Evolutionary conservation across 1,140 invertebrate genomes (phyloP), one percentile per base, ranked within the genome.

Genomic region (Melitaea cinxia): DNA sequence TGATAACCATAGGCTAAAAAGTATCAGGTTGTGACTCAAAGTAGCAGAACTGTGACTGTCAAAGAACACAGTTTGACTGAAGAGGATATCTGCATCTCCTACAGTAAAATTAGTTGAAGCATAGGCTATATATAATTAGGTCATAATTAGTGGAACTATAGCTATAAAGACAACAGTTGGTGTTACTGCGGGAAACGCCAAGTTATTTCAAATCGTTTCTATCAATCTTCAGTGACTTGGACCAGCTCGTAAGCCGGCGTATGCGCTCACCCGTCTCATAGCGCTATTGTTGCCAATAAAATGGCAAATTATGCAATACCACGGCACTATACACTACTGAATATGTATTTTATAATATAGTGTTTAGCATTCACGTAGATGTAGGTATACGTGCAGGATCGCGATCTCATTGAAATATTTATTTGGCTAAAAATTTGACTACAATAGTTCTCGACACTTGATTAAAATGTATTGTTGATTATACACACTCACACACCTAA

Each of bases 281-380:
- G 68, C 56, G 56, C 75, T 70, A 82, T 81, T 83, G 78, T 81
- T 77, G 80, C 68, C 75, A 82, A 82, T 80, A 80, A 82, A 81
- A 76, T 69, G 68, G 75, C 75, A 79, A 80, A 82, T 82, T 84
- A 84, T 84, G 82, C 82, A 78, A 84, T 77, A 70, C 70, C 79
- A 82, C 73, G 80, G 47, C 59, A 57, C 56, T 63, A 70, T 61
- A 66, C 61, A 69, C 65, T 70, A 68, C 65, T 82, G 78, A 80
- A 82, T 82, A 83, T 83, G 77, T 78, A 83, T 83, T 74, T 69
- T 55, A 14, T 55, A 63, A 59, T 69, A 56, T 63, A 63, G 49
- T 59, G 61, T 24, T 72, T 60, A 62, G 59, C 60, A 71, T 73
- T 65, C 68, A 70, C 56, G 42, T 64, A 69, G 53, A 68, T 67